phyloP scores from a whole-genome alignment of 2,113 vertebrate species.

The Phrynosoma blainvillii region DNA sequence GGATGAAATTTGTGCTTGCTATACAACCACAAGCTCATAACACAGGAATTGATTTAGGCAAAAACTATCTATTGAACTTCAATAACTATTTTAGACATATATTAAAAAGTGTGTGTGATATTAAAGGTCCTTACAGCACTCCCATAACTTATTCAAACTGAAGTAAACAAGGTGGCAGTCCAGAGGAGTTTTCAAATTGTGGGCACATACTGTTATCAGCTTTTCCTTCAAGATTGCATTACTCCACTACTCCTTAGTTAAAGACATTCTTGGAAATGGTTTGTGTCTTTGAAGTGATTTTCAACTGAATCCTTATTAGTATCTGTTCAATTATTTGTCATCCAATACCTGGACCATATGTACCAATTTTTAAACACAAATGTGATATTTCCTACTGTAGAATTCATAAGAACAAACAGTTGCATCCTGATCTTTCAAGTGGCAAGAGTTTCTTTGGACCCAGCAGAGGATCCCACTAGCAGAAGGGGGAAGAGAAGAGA shows the following conservation, averaged over 20 bases:
- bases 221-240: background rate
- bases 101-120: background rate
- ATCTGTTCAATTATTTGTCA: background rate
- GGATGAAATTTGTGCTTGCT: too few species aligned
- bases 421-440: background rate
- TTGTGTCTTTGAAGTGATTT: background rate
- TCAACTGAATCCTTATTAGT: background rate
- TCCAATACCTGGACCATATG: background rate
- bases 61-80: slow-evolving; percentile 29
- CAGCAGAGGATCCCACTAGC: background rate
- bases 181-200: slow-evolving; percentile 5
- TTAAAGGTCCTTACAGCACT: slow-evolving; percentile 7
- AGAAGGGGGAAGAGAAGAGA: background rate
- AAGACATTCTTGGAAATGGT: background rate
- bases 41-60: slow-evolving; percentile 12
- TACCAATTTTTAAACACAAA: background rate
- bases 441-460: background rate
- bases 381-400: background rate
- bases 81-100: slow-evolving; percentile 27
- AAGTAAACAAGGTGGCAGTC: background rate
- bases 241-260: background rate
- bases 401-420: background rate
- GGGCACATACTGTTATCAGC: background rate
- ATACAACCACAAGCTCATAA: background rate
- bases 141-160: slow-evolving; percentile 35